Percentiles rank a stretch among this genome's conserved stretches.
These are phyloP conservation scores for Charadrius vociferus DNA, from an alignment of 2,113 vertebrate genomes.

Conservation along the genomic window DNA sequence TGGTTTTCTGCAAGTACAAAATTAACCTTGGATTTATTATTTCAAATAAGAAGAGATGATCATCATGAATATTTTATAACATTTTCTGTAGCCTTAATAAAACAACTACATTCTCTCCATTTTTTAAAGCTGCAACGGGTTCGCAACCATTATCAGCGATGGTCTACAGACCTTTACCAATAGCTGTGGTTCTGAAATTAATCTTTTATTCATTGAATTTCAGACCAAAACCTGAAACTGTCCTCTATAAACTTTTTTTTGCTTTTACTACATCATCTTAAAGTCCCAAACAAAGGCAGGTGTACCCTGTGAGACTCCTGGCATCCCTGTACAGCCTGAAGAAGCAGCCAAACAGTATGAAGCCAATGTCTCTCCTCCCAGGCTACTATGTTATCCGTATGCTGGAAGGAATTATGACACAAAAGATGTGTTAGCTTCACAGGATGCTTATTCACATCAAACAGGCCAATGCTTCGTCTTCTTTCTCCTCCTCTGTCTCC, in stretches of 20 bases:
- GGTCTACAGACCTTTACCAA: neutral
- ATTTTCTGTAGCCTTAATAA: slow-evolving; percentile 23
- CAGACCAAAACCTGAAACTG: neutral
- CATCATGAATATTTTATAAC: slow-evolving; percentile 75
- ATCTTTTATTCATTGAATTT: neutral
- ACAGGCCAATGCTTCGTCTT: neutral
- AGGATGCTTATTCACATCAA: neutral
- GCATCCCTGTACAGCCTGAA: neutral
- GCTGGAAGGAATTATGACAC: neutral
- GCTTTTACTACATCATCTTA: neutral
- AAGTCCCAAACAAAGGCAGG: neutral
- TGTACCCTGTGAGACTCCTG: neutral
- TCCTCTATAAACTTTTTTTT: neutral
- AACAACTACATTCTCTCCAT: neutral
- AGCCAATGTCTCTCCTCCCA: neutral
- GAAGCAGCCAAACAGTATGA: neutral
- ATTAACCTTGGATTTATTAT: slow-evolving; percentile 71
- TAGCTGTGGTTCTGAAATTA: neutral
- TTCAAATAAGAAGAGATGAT: slow-evolving; percentile 66
- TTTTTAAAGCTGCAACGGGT: neutral
- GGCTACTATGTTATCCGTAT: neutral
- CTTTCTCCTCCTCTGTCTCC: neutral
- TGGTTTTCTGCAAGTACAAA: slow-evolving; percentile 25
- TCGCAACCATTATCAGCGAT: accelerated
- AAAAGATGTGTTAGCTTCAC: neutral